Evolutionary conservation across 2,797 vertebrate genomes (phyloP), one percentile per base, ranked within the genome.

Genomic region (Cynodonichthys magdalenae): DNA sequence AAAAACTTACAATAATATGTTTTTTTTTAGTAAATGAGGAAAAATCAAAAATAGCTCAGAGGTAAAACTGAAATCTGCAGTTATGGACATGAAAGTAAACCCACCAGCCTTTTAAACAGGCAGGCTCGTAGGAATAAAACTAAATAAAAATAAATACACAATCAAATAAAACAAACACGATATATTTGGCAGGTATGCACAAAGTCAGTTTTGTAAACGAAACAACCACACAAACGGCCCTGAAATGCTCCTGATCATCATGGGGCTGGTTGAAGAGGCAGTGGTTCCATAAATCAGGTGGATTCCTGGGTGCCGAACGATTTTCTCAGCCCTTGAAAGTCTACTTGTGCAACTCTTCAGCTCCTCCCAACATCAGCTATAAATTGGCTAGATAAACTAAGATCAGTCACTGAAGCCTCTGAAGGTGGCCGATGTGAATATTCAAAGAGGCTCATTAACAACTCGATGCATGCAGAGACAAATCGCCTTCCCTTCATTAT

Each of bases 111-210:
- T 51, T 6, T 9, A 46, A 66, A 67, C 62, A 82, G 73, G 80
- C 62, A 77, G 60, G 77, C 63, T 27, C 15, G 50, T 44, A 77
- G 71, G 72, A 80, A 68, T 52, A 50, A 42, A 47, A 45, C 27
- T 39, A 29, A 55, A 46, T 45, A 62, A 56, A 67, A 89, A 88
- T 89, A 91, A 91, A 91, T 87, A 88, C 62, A 88, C 78, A 86
- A 74, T 74, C 62, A 87, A 80, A 84, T 73, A 19, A 6, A 71
- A 87, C 78, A 87, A 84, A 87, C 63, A 75, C 42, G 78, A 75
- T 76, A 87, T 91, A 59, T 48, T 92, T 92, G 90, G 91, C 90
- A 89, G 79, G 81, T 85, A 71, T 84, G 84, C 87, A 88, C 82
- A 84, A 75, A 9, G 19, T 84, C 77, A 68, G 67, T 87, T 24